These are phyloP conservation scores for Panulirus ornatus DNA, from an alignment of 1,140 invertebrate species.

Conservation along the genomic window DNA sequence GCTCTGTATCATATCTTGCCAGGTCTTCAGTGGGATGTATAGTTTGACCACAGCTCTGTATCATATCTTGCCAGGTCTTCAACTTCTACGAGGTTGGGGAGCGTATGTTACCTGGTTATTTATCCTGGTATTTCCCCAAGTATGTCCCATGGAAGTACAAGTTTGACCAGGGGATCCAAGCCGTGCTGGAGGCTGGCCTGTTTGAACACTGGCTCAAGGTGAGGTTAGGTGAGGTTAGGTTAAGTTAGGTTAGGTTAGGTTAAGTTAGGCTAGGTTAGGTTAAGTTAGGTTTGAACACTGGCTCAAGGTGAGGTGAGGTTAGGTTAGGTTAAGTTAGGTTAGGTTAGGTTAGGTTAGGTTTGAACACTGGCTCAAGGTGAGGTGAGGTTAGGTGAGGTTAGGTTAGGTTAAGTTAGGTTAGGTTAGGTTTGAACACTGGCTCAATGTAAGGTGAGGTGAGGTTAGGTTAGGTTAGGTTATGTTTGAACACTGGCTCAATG, in stretches of 20 bases:
- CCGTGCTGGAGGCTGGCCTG: not conserved
- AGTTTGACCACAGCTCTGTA: no score
- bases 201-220: not conserved
- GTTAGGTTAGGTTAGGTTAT: no score
- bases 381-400: no score
- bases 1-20: no score
- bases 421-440: not conserved
- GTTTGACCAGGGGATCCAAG: constrained; percentile 1
- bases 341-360: not conserved
- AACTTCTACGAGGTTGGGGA: not conserved
- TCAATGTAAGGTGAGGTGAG: no score
- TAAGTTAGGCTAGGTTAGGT: not conserved
- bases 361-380: not conserved
- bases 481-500: no score
- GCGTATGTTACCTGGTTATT: not conserved
- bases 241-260: not conserved
- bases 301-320: no score
- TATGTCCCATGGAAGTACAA: constrained; percentile 9
- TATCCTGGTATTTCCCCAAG: not conserved
- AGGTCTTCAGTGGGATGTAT: no score
- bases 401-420: not conserved
- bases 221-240: not conserved
- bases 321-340: not conserved
- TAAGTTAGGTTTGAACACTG: not conserved
- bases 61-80: no score